These are phyloP conservation scores for Homarus gammarus DNA, from an alignment of 2,888 invertebrate genomes.

Conservation along the genomic window DNA sequence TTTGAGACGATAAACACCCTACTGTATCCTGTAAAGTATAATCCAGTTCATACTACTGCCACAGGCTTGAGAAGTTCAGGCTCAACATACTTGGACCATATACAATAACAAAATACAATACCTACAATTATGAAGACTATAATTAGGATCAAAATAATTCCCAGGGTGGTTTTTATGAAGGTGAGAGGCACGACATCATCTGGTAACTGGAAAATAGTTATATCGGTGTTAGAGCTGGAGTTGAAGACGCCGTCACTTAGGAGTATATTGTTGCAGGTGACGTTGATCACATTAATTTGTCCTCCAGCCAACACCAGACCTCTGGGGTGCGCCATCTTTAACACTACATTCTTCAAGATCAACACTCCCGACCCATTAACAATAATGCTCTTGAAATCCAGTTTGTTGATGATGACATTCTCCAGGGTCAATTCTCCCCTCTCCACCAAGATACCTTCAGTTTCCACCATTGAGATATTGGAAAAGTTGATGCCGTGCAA, in stretches of 20 bases:
- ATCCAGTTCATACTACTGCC: too few relatives aligned
- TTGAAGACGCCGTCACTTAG: background rate
- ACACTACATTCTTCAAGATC: background rate
- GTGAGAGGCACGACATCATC: background rate
- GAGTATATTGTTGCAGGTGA: background rate
- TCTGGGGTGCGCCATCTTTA: background rate
- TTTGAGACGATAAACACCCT: too few relatives aligned
- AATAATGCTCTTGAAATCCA: background rate
- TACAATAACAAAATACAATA: too few relatives aligned
- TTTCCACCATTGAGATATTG: background rate
- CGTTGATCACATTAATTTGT: too few relatives aligned
- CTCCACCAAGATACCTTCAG: background rate
- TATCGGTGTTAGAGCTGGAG: background rate
- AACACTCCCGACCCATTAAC: background rate
- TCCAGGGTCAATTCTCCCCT: background rate
- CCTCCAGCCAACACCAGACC: background rate
- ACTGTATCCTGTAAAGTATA: too few relatives aligned
- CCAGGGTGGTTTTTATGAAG: background rate
- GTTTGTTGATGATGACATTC: background rate
- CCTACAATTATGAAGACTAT: background rate
- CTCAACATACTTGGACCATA: too few relatives aligned
- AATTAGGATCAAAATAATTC: background rate
- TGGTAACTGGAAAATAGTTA: background rate
- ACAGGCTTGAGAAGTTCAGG: too few relatives aligned
- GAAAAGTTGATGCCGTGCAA: background rate